Base-by-base conservation (phyloP, 2,113 vertebrate genomes). In the Rhea americana region DNA sequence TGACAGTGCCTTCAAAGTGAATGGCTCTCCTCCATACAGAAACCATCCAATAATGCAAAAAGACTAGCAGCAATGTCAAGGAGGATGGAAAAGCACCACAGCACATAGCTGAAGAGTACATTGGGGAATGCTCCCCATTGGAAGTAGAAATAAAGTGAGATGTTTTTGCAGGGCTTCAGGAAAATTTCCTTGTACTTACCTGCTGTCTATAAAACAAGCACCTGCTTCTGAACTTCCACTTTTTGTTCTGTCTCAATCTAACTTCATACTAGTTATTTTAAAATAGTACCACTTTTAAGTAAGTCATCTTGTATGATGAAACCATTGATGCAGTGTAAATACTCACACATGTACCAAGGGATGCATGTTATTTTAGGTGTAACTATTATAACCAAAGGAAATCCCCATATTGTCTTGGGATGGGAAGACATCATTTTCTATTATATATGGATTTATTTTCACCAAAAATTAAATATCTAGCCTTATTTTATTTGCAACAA, bases 261-360 rank as follows among this genome's bases (percentile, higher is more conserved):
- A 50, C 50, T 62, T 84, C 22, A 37, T 50, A 32, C 19, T 16
- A 16, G 45, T 68, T 41, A 35, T 18, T 80, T 45, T 62, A 26
- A 61, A 61, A 9, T 41, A 4, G 16, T 5, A 39, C 70, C 9
- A 59, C 3, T 85, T 65, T 70, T 56, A 80, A 61, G 7, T 32
- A 83, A 39, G 55, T 37, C 3, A 59, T 50, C 2, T 78, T 50
- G 7, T 66, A 11, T 58, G 20, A 35, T 55, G 59, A 87, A 87
- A 28, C 4, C 9, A 15, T 20, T 79, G 13, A 39, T 43, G 21
- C 1, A 47, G 3, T 59, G 63, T 3, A 63, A 87, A 72, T 80
- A 39, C 1, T 5, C 14, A 30, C 1, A 1, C 32, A n/a, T 10
- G 4, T 56, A 51, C 76, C 5, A 35, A 70, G 25, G 63, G 8